A percentile compares a stretch with the other conserved stretches of the same genome.
Evolutionary conservation across 2,113 vertebrate genomes (phyloP).

Genomic region (Numida meleagris): DNA sequence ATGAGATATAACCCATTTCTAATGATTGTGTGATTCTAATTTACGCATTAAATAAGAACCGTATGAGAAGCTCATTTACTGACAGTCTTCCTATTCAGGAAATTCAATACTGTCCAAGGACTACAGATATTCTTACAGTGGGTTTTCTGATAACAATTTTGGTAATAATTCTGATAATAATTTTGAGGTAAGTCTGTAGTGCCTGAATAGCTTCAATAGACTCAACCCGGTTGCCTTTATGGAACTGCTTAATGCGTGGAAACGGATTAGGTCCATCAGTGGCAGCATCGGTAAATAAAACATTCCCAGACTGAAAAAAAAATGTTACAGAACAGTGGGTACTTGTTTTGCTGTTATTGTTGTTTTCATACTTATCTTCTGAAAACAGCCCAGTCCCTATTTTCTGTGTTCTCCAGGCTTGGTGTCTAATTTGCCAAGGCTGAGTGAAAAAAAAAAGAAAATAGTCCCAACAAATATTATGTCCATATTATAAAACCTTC

Average conservation of each 20-base stretch:
- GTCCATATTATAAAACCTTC: not conserved
- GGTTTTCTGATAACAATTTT: not conserved
- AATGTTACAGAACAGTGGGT: not conserved
- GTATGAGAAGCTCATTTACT: not conserved
- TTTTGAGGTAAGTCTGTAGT: not conserved
- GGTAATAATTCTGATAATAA: not conserved
- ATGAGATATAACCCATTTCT: not conserved
- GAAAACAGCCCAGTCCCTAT: not conserved
- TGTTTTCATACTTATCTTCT: not conserved
- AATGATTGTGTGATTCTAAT: not conserved
- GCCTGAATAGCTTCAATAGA: not conserved
- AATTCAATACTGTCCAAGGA: not conserved
- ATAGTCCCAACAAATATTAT: not conserved
- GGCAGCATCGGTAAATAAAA: not conserved
- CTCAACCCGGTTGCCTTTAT: not conserved
- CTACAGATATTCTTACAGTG: not conserved
- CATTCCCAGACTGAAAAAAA: not conserved
- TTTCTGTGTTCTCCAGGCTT: not conserved
- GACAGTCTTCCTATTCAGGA: not conserved
- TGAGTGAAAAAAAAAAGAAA: not conserved
- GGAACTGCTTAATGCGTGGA: not conserved
- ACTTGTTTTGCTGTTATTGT: not conserved
- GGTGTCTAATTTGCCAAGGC: not conserved
- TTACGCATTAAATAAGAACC: not conserved
- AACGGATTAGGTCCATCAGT: not conserved